Percentiles rank a stretch among this genome's conserved stretches.
These are phyloP conservation scores for Amblyopsis hoosieri DNA, from an alignment of 2,797 vertebrate species.

Conservation along the genomic window DNA sequence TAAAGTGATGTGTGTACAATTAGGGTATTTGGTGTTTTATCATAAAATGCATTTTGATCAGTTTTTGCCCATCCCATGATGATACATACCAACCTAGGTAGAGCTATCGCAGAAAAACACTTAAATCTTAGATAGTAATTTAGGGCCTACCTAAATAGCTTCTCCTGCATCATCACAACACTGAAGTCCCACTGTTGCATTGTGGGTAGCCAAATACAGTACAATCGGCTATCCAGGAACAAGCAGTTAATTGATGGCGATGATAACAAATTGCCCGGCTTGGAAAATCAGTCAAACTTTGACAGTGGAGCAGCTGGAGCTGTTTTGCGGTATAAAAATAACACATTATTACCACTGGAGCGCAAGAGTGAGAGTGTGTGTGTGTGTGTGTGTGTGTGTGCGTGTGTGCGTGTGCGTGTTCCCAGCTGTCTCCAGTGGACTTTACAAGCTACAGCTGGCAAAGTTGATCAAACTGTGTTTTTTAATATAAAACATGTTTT, in stretches of 20 bases:
- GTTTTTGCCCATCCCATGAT: no score
- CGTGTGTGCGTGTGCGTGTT: constrained; percentile 34
- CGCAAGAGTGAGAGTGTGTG: constrained; percentile 24
- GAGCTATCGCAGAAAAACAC: no score
- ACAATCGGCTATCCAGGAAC: constrained; percentile 61
- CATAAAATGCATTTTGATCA: no score
- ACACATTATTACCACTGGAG: constrained; percentile 52
- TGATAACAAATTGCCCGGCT: constrained; percentile 54
- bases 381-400: constrained; percentile 1
- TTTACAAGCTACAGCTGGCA: constrained; percentile 63
- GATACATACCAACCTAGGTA: no score
- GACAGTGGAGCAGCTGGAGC: constrained; percentile 67
- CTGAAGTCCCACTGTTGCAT: constrained; percentile 20
- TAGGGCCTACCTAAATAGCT: no score
- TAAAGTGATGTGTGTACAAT: no score
- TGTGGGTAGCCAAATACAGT: constrained; percentile 27
- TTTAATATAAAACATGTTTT: constrained; percentile 52
- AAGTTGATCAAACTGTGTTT: constrained; percentile 54
- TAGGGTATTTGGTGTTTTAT: no score
- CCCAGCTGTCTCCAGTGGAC: constrained; percentile 58
- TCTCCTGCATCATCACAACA: constrained; percentile 2
- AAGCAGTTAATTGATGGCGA: constrained; percentile 64
- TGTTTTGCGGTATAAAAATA: constrained; percentile 59
- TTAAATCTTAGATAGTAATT: no score
- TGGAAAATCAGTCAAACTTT: constrained; percentile 55